phyloP scores from a whole-genome alignment of 92 coral and sea anemone genomes.

The Phenganax marumi region DNA sequence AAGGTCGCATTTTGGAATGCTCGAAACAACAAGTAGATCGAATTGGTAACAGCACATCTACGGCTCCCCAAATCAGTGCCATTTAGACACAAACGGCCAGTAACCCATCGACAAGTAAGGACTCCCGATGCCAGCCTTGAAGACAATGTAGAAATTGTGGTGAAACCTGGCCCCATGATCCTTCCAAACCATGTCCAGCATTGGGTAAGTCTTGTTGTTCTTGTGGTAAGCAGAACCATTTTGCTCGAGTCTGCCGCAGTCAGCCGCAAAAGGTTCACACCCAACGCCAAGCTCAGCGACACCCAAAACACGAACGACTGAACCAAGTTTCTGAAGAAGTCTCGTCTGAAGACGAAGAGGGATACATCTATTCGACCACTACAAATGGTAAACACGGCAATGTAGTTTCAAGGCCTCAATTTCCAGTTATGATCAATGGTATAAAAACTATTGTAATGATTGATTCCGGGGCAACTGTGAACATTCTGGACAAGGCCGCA shows the following conservation, averaged over 20 bases:
- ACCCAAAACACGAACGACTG: constrained; percentile 9
- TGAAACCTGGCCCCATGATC: constrained; percentile 38
- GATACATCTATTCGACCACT: background rate
- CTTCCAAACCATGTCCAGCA: constrained; percentile 42
- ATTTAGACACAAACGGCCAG: background rate
- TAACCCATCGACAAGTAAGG: background rate
- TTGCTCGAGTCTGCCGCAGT: constrained; percentile 28
- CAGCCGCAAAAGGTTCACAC: background rate
- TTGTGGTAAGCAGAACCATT: constrained; percentile 44
- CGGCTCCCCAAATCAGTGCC: constrained; percentile 26
- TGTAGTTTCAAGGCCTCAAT: constrained; percentile 4
- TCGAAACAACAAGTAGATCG: constrained; percentile 45
- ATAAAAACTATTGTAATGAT: constrained; percentile 31
- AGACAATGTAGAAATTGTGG: constrained; percentile 44
- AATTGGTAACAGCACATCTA: constrained; percentile 11
- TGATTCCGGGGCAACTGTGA: constrained; percentile 42
- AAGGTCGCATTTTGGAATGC: constrained; percentile 40
- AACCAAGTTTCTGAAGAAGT: constrained; percentile 1
- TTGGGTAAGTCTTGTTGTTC: constrained; percentile 36
- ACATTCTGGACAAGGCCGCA: constrained; percentile 21
- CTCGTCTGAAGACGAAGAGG: constrained; percentile 8
- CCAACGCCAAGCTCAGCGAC: constrained; percentile 8
- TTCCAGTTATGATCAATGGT: background rate
- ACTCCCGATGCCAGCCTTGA: background rate
- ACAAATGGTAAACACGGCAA: background rate